Evolutionary conservation across 2,113 vertebrate genomes (phyloP), one percentile per base, ranked within the genome.

Genomic region (Sciurus niger): DNA sequence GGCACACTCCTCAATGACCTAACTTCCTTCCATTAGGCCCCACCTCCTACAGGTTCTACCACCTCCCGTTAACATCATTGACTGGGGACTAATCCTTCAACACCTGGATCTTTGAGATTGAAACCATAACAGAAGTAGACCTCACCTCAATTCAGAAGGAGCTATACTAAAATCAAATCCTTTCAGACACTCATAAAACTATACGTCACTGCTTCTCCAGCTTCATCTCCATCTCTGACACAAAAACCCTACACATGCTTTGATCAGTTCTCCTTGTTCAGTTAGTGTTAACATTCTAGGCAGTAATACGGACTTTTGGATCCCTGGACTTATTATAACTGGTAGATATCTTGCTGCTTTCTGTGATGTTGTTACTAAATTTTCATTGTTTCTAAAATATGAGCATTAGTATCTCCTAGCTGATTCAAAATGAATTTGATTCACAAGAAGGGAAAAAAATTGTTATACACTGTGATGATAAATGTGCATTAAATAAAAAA

Each of bases 321-420:
- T 76, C 25, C 58, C 25, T 70, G 53, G 37, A 25, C 37, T 89
- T 84, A 55, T 37, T 94, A n/a, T 67, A 92, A 46, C 7, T 30
- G 13, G 13, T n/a, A 63, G 10, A 72, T 84, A 74, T 30, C 30
- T 58, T 40, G 11, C 6, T 77, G 34, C 58, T 99, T 99, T 99
- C 99, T 68, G 99, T 99, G 88, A 99, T 98, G 99, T 98, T 0
- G 98, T 99, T 92, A 99, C 98, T 0, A 99, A 99, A 46, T 98
- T 98, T 14, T 98, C 90, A 93, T 99, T 99, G 13, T 98, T 99
- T 99, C 99, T 91, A 99, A 99, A 96, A 99, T 99, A 77, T 99
- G 98, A 90, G 99, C 99, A 83, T 99, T 99, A 99, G 88, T 98
- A 99, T 97, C 98, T 99, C 46, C 98, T 99, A 92, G 98, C 99